Evolutionary conservation across 2,113 vertebrate genomes (phyloP), one percentile per base, ranked within the genome.

Genomic region (Poecilia latipinna): DNA sequence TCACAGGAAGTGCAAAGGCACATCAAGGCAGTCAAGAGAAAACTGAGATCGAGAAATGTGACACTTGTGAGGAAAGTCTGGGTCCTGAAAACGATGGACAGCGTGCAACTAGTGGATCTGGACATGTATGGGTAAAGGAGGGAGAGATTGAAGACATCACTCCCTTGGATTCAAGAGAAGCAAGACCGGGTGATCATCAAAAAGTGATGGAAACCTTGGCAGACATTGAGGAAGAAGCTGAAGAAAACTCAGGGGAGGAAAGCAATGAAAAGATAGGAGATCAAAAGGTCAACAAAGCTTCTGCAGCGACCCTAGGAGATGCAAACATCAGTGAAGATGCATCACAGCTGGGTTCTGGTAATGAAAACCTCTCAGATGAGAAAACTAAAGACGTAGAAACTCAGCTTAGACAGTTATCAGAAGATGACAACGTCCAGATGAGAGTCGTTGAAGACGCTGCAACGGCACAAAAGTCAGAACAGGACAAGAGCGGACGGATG

Each of bases 11-110:
- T 11, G n/a, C 44, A 62, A 61, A 54, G 48, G 33, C 42, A 60
- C 57, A 66, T 60, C 64, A 77, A 32, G 74, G 77, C 0, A 1
- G 77, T 57, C 60, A 57, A 61, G 1, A 79, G 44, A 72, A 10
- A 51, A 60, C 4, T 1, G 33, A 26, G 17, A 61, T 62, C 0
- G 0, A 3, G 48, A 29, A 22, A 48, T 22, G 15, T 13, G 0
- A 10, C 69, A 17, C 48, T 35, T 0, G 2, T 0, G 7, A 12
- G 17, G 44, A 2, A 72, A 28, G 11, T 42, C 24, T 64, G n/a
- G 67, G 0, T 0, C 24, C 5, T 3, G 62, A 68, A 22, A 68
- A 26, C 8, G 17, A 75, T 11, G 29, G 48, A 3, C 44, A 74
- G 31, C 4, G 19, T 33, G 22, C 12, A 0, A 44, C 61, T 35